These are phyloP conservation scores for Nyctibius bracteatus DNA, from an alignment of 2,113 vertebrate genomes.

Conservation along the genomic window DNA sequence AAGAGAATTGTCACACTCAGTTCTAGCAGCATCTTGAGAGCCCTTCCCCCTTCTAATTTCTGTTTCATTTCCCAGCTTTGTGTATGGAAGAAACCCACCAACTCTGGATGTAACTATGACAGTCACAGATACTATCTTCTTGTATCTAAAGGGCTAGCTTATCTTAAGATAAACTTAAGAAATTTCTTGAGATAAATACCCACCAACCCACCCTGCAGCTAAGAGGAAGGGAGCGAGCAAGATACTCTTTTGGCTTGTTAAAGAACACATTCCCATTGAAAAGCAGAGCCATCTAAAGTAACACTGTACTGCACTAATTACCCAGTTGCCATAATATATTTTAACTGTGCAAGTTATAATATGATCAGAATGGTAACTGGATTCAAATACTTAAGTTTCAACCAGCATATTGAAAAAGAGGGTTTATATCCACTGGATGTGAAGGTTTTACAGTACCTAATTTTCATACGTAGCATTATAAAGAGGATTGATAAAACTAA, in stretches of 20 bases:
- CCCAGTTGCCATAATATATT: neutral
- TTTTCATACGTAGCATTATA: neutral
- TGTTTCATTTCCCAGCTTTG: neutral
- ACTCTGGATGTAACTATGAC: neutral
- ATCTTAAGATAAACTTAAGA: neutral
- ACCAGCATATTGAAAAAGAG: neutral
- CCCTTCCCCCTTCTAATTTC: neutral
- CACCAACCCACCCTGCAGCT: neutral
- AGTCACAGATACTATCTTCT: neutral
- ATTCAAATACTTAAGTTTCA: constrained; percentile 2
- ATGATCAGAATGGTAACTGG: neutral
- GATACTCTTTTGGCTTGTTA: neutral
- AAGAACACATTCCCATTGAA: neutral
- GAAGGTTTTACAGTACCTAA: neutral
- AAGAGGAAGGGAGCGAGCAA: neutral
- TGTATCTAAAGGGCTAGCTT: neutral
- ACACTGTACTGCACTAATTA: neutral
- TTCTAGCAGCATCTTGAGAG: neutral
- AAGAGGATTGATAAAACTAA: neutral
- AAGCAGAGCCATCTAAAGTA: neutral
- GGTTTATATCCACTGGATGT: neutral
- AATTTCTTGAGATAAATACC: neutral
- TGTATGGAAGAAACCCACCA: neutral
- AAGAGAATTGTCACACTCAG: neutral
- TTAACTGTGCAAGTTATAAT: neutral